Evolutionary conservation across 2,797 vertebrate species (phyloP).

Genomic region (Leptodon cayanensis): DNA sequence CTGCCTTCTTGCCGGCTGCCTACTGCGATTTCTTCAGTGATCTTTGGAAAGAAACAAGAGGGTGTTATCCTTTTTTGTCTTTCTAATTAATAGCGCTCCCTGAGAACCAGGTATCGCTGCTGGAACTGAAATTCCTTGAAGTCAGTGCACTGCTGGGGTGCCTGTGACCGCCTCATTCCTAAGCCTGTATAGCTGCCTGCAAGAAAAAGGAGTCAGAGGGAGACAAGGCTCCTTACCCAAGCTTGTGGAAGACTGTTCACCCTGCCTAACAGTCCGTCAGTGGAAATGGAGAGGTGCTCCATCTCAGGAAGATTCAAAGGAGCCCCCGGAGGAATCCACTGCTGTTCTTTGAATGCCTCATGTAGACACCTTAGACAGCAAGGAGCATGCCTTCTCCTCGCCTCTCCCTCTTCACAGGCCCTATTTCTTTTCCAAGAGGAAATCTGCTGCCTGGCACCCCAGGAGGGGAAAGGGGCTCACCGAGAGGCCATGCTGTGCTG

Average conservation of each 20-base stretch:
- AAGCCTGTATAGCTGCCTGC: neutral
- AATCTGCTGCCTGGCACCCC: neutral
- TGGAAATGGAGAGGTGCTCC: neutral
- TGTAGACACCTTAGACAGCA: neutral
- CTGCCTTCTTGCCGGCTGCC: rapidly evolving
- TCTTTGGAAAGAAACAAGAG: neutral
- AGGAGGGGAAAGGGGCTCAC: neutral
- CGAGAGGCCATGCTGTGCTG: neutral
- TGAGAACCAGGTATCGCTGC: neutral
- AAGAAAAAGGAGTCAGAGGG: neutral
- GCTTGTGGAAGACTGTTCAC: neutral
- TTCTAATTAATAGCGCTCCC: neutral
- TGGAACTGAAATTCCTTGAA: neutral
- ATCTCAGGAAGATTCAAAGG: neutral
- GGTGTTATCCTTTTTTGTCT: neutral
- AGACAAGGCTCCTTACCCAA: neutral
- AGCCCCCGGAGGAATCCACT: neutral
- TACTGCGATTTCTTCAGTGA: neutral
- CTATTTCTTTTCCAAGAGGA: neutral
- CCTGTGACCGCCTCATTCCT: neutral
- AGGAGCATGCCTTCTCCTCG: neutral
- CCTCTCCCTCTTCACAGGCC: neutral
- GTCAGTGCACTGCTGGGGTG: neutral
- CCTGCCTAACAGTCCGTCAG: neutral
- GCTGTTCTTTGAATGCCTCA: neutral